Evolutionary conservation across 2,113 vertebrate genomes (phyloP), one percentile per base, ranked within the genome.

Genomic region (Salvelinus fontinalis): DNA sequence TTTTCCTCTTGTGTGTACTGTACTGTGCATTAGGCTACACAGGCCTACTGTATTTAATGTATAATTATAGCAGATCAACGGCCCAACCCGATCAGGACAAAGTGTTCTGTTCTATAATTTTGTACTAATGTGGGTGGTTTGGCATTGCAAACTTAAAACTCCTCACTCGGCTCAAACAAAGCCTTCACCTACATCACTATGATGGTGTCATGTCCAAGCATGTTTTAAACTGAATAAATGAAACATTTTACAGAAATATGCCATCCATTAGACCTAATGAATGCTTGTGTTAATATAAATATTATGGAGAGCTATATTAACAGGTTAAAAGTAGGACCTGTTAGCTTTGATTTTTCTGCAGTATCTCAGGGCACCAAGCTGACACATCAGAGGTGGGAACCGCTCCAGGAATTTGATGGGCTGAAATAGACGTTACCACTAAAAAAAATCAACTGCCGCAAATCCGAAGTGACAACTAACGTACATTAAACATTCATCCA

Each of bases 391-490:
- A 70, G 39, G 24, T 1, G 14, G 68, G 34, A 39, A 18, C 34
- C 18, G 14, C 70, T 77, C 39, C 75, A 54, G 60, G 60, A 66
- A 54, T 66, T 29, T 22, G 12, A 57, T 66, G 27, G 60, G 71
- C 76, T 54, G 49, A 77, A 67, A 78, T 73, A 77, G 24, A 18
- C 2, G 5, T 76, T 20, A 81, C 48, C 67, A 65, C 71, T 66
- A 4, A 20, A 27, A 16, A 74, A 57, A 1, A 77, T 31, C 54
- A 60, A 60, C 31, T 18, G 11, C 2, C 4, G 62, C 67, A 62
- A 60, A 70, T 71, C 16, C 75, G n/a, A 79, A 67, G 65, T 65
- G 16, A 49, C 49, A 31, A 34, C 3, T 31, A 44, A 62, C 57
- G 31, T 20, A 48, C 39, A 70, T 29, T 49, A 1, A 54, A 54